Evolutionary conservation across 2,797 vertebrate genomes (phyloP).

Genomic region (Champsocephalus gunnari): DNA sequence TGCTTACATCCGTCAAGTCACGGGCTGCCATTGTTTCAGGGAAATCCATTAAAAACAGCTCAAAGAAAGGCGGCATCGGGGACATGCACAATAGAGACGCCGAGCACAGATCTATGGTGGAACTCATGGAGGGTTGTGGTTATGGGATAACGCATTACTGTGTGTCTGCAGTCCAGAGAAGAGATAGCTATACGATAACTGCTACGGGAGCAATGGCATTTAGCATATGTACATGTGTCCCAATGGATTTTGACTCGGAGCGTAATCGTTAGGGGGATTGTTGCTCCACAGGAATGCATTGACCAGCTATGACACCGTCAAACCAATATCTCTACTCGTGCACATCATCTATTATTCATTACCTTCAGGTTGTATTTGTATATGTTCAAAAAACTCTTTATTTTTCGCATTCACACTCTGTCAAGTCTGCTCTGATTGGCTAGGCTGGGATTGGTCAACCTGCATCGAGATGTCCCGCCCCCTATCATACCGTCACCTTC

Average conservation of each 20-base stretch:
- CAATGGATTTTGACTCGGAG: background rate
- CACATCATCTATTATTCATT: no score
- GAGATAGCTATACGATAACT: background rate
- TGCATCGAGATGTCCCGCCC: no score
- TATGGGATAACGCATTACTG: background rate
- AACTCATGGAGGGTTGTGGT: background rate
- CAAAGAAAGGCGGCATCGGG: slow-evolving; percentile 6
- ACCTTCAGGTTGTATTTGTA: no score
- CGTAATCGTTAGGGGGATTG: fast-evolving
- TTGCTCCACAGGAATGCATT: background rate
- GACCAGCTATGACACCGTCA: background rate
- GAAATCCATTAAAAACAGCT: slow-evolving; percentile 18
- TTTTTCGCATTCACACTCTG: no score
- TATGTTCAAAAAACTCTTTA: no score
- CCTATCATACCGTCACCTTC: no score
- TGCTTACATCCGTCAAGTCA: slow-evolving; percentile 17
- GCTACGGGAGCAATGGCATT: background rate
- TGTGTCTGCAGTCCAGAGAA: background rate
- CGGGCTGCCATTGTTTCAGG: background rate
- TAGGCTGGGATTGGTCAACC: no score
- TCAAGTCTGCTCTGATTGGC: no score
- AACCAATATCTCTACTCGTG: background rate
- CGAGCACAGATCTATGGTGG: background rate
- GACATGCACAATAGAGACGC: background rate
- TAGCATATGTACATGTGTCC: background rate